Percentiles rank a stretch among this genome's conserved stretches.
These are phyloP conservation scores for Drosophila borealis DNA, from an alignment of 2,888 invertebrate species.

Conservation along the genomic window DNA sequence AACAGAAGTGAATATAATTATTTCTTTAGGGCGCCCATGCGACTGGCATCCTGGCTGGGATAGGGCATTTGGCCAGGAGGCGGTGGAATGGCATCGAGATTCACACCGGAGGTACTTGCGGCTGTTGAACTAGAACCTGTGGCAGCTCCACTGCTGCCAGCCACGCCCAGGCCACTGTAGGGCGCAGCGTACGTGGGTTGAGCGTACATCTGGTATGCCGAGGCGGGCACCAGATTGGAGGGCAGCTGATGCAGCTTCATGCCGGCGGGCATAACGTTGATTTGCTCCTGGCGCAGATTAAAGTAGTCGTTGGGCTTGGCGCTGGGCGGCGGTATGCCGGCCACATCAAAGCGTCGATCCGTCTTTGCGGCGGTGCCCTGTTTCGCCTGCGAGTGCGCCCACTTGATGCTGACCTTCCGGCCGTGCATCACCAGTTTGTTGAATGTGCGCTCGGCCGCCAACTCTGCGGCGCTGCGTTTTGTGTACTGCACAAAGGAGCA, in stretches of 20 bases:
- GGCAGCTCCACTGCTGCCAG: constrained; percentile 83
- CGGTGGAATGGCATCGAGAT: constrained; percentile 81
- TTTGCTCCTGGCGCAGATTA: constrained; percentile 86
- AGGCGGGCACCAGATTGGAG: constrained; percentile 83
- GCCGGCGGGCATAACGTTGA: constrained; percentile 84
- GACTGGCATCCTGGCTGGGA: constrained; percentile 98
- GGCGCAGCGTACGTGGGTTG: constrained; percentile 85
- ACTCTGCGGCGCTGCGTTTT: constrained; percentile 94
- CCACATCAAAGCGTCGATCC: constrained; percentile 88
- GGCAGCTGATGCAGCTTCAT: constrained; percentile 85
- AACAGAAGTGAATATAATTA: constrained; percentile 38
- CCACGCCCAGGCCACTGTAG: constrained; percentile 78
- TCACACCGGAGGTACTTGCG: constrained; percentile 49
- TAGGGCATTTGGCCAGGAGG: constrained; percentile 90
- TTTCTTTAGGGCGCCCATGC: constrained; percentile 90
- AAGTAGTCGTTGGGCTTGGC: constrained; percentile 88
- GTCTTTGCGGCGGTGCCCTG: constrained; percentile 86
- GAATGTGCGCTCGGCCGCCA: constrained; percentile 97
- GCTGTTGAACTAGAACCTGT: constrained; percentile 9
- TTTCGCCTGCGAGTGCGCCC: constrained; percentile 97
- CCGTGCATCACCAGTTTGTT: constrained; percentile 94
- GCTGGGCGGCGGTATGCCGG: constrained; percentile 90
- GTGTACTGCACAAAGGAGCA: constrained; percentile 99
- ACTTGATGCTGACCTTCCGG: constrained; percentile 97
- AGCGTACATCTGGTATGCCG: constrained; percentile 83